phyloP scores from a whole-genome alignment of 2,797 vertebrate species.

The Rachycentron canadum region DNA sequence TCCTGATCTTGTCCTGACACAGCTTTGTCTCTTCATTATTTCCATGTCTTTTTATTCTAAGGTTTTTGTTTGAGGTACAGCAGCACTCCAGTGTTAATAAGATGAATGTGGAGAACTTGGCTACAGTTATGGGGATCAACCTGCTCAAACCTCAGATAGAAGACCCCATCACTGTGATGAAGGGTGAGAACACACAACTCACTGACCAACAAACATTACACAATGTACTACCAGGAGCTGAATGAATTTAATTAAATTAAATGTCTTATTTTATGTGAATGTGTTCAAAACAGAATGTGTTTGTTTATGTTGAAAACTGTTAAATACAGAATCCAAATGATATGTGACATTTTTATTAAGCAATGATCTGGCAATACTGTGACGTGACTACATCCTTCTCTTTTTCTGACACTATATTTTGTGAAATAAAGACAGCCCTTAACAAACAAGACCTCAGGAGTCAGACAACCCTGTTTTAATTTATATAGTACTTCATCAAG shows the following conservation, averaged over 20 bases:
- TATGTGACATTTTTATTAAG: constrained; percentile 1
- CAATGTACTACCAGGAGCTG: not conserved
- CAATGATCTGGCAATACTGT: constrained; percentile 13
- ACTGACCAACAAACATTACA: not conserved
- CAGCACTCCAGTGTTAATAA: constrained; percentile 91
- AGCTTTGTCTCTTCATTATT: not conserved
- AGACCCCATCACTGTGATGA: constrained; percentile 95
- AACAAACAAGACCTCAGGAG: not conserved
- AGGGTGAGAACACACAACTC: constrained; percentile 82
- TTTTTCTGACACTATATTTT: constrained; percentile 4
- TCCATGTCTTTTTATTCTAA: constrained; percentile 57
- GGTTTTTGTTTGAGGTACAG: constrained; percentile 96
- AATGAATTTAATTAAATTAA: not conserved
- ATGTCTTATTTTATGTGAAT: not conserved
- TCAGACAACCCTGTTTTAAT: not conserved
- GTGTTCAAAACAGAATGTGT: not conserved
- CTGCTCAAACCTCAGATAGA: constrained; percentile 94
- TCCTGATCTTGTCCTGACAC: not conserved
- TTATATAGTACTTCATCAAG: not conserved
- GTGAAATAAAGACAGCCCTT: not conserved
- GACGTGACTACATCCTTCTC: constrained; percentile 5
- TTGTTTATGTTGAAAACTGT: not conserved
- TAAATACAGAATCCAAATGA: not conserved
- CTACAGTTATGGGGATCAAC: constrained; percentile 97
- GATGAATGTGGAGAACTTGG: constrained; percentile 98